phyloP scores from a whole-genome alignment of 2,113 vertebrate genomes.

The Drymodes brunneopygia region DNA sequence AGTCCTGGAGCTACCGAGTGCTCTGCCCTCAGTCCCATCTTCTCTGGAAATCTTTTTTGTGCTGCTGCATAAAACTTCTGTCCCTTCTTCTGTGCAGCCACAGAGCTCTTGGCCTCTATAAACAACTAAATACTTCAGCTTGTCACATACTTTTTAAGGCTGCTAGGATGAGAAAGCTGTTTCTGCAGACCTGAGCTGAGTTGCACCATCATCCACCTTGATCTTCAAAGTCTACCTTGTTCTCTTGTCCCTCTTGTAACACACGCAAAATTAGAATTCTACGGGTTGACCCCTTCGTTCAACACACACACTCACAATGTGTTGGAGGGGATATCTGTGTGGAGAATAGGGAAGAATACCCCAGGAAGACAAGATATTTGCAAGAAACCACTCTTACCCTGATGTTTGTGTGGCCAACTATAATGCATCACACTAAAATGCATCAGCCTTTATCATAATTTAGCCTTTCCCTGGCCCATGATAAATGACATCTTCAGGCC shows the following conservation, averaged over 20 bases:
- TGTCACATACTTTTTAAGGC: neutral
- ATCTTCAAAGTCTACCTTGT: neutral
- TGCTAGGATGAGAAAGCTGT: neutral
- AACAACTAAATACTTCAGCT: neutral
- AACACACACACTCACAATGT: rapidly evolving
- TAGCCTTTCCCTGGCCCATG: neutral
- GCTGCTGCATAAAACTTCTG: neutral
- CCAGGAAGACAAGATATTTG: neutral
- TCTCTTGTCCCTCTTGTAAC: neutral
- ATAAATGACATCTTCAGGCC: too few species aligned
- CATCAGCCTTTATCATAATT: neutral
- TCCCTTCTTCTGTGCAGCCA: neutral
- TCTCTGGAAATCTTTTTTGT: neutral
- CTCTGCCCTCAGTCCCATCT: neutral
- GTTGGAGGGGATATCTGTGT: neutral
- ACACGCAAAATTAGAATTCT: neutral
- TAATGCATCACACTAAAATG: neutral
- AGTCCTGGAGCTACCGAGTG: neutral
- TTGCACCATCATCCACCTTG: neutral
- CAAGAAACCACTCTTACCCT: neutral
- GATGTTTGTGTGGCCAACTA: neutral
- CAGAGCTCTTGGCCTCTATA: neutral
- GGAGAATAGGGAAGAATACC: neutral
- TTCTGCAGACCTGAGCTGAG: neutral
- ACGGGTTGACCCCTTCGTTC: rapidly evolving